Percentiles rank a stretch among this genome's conserved stretches.
Conservation (phyloP, 2,888 invertebrate genomes). For the Lithophane socia region DNA sequence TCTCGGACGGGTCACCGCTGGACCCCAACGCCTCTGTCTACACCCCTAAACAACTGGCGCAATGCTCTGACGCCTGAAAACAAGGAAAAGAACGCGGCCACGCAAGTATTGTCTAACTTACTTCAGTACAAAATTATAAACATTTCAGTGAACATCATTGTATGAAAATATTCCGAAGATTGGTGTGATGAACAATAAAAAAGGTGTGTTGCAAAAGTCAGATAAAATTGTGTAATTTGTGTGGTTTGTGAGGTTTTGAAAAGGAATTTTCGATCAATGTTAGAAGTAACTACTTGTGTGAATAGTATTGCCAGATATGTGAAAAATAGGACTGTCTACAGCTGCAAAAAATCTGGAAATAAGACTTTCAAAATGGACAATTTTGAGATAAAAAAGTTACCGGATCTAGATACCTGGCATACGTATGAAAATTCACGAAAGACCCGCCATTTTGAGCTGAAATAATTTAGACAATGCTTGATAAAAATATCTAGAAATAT, state of each 20-base stretch:
- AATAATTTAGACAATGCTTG: conserved; percentile 57
- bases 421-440: conserved; percentile 20
- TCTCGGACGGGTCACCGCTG: conserved; percentile 86
- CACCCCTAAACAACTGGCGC: conserved; percentile 93
- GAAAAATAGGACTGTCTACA: conserved; percentile 33
- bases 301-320: conserved; percentile 46
- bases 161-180: conserved; percentile 45
- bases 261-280: conserved; percentile 37
- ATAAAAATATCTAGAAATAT: conserved; percentile 25
- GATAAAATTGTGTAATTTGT: conserved; percentile 42
- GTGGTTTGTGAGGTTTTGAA: conserved; percentile 45
- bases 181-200: conserved; percentile 48
- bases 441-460: conserved; percentile 27
- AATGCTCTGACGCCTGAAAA: conserved; percentile 82
- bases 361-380: conserved; percentile 24
- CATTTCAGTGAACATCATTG: conserved; percentile 38
- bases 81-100: conserved; percentile 31
- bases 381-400: conserved; percentile 20
- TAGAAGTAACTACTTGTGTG: conserved; percentile 34
- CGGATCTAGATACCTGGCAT: conserved; percentile 17
- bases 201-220: conserved; percentile 34
- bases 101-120: conserved; percentile 54
- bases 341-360: conserved; percentile 20
- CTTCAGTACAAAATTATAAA: conserved; percentile 13
- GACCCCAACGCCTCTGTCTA: conserved; percentile 98